Evolutionary conservation across 2,888 invertebrate genomes (phyloP).

Genomic region (Rhimphoctona megacephalus): DNA sequence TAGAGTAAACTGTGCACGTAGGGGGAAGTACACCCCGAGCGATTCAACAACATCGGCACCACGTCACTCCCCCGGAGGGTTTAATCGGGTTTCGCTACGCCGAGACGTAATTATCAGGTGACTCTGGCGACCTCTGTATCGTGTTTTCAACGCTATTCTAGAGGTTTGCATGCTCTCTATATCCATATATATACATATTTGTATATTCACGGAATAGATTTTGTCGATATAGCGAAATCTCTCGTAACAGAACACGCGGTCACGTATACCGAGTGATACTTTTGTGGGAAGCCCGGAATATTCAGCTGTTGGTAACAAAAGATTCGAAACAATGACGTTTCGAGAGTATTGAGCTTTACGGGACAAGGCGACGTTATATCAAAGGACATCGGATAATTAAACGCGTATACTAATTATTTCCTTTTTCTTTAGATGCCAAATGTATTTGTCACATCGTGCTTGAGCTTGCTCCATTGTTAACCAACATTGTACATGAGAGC

Average conservation of each 20-base stretch:
- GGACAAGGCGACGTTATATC: neutral
- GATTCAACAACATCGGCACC: slow-evolving; percentile 40
- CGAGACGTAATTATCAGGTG: slow-evolving; percentile 46
- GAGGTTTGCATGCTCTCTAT: neutral
- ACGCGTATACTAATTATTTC: slow-evolving; percentile 2
- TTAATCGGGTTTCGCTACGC: slow-evolving; percentile 53
- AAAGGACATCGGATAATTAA: slow-evolving; percentile 1
- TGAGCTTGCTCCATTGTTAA: neutral
- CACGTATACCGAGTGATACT: neutral
- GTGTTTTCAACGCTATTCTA: slow-evolving; percentile 20
- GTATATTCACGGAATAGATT: neutral
- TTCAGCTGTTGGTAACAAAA: slow-evolving; percentile 32
- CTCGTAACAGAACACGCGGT: slow-evolving; percentile 6
- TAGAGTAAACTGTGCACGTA: neutral
- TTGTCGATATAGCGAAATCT: slow-evolving; percentile 17
- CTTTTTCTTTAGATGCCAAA: neutral
- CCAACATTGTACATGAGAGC: neutral
- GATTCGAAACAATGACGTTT: neutral
- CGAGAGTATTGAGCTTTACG: slow-evolving; percentile 17
- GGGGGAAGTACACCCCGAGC: neutral
- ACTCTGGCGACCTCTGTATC: slow-evolving; percentile 24
- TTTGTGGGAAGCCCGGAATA: slow-evolving; percentile 6
- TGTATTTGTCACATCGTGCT: neutral
- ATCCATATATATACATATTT: neutral
- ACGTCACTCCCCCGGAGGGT: slow-evolving; percentile 8